Base-by-base conservation (phyloP, 2,797 vertebrate genomes). In the Chaetodon trifasciatus region DNA sequence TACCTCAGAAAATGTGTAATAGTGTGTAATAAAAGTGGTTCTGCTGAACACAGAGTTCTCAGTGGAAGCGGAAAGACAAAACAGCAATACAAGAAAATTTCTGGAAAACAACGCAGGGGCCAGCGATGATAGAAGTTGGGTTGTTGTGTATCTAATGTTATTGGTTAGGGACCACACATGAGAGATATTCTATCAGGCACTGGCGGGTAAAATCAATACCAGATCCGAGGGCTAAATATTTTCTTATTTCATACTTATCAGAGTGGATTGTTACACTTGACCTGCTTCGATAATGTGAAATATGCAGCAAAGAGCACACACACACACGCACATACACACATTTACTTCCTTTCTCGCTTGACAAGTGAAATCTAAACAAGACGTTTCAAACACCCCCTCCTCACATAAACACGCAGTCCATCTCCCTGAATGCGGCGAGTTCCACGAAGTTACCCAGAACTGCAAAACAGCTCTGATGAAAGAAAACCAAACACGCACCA, bases 241-340 rank as follows among this genome's bases (percentile, higher is more conserved):
- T 74, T 80, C 61, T 70, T 64, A 78, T 88, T 90, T 83, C 65
- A 87, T 60, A 47, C 73, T 11, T 13, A 74, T 76, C 23, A 68
- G 24, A 65, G 56, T 16, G 32, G 53, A 84, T 74, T 65, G 37
- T 78, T 70, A 55, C 66, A 55, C 77, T 82, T 66, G 65, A 74
- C 55, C 52, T 49, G 40, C 19, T 70, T 71, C 6, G 1, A 62
- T 57, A 39, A 70, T 47, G 39, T 62, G 46, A 73, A 21, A 15
- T 55, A 21, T 21, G 23, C 46, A 44, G 16, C 37, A n/a, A 11
- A 21, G 23, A 28, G 8, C 9, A 17, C 56, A 44, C 23, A 42
- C 16, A 73, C 21, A 16, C 21, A 12, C 1, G 7, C 19, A 24
- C 24, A 64, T 9, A 60, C 8, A 23, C 32, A 13, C 52, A 53